These are phyloP conservation scores for Chaetoderma sp. DNA, from an alignment of 2,888 invertebrate species.

Conservation along the genomic window DNA sequence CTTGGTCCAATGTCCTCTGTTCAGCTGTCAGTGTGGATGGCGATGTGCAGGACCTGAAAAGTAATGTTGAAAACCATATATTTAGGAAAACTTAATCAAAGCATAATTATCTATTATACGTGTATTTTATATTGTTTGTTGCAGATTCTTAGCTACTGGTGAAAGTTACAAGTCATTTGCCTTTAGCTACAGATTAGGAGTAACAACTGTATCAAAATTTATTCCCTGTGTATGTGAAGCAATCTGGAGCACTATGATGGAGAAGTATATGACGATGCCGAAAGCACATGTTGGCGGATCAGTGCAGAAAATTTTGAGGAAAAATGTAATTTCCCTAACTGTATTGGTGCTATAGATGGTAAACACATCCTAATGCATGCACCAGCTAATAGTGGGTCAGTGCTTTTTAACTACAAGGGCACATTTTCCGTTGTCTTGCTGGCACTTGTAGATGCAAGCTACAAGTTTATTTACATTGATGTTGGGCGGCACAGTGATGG, in stretches of 20 bases:
- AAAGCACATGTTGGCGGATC: neutral
- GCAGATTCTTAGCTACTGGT: constrained; percentile 2
- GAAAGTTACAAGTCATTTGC: constrained; percentile 3
- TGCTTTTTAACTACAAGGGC: constrained; percentile 5
- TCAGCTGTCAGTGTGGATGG: too few species aligned
- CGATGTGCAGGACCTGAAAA: too few species aligned
- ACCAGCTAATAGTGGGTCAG: neutral
- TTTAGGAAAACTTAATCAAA: too few species aligned
- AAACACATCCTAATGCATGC: constrained; percentile 8
- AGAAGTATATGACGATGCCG: neutral
- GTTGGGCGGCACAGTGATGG: too few species aligned
- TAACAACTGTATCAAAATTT: constrained; percentile 10
- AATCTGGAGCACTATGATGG: neutral
- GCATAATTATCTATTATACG: too few species aligned
- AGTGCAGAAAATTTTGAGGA: constrained; percentile 2
- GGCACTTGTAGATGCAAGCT: too few species aligned
- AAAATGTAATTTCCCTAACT: constrained; percentile 2
- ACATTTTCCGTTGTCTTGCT: neutral
- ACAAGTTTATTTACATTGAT: too few species aligned
- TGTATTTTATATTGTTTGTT: too few species aligned
- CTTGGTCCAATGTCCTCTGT: too few species aligned
- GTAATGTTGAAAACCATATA: too few species aligned
- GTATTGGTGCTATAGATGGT: constrained; percentile 1
- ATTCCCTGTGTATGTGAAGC: constrained; percentile 17
- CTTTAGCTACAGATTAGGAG: constrained; percentile 10